These are phyloP conservation scores for Ia io DNA, from an alignment of 2,113 vertebrate genomes.

Conservation along the genomic window DNA sequence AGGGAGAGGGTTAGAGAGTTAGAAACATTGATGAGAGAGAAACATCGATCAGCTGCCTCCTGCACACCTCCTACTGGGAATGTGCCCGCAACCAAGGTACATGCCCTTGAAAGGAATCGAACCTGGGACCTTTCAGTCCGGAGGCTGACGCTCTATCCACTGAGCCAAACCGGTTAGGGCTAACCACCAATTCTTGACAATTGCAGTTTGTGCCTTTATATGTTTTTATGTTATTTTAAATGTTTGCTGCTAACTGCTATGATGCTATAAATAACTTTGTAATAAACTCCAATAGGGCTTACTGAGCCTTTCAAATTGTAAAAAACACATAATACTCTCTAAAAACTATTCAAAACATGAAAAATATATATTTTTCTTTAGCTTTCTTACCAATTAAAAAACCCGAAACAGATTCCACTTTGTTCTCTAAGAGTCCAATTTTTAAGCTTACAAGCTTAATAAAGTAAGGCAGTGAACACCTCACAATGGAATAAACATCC, in stretches of 20 bases:
- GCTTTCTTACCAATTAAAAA: background rate
- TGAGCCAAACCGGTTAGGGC: too few species aligned
- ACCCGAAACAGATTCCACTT: background rate
- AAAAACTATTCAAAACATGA: background rate
- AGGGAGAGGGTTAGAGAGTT: too few species aligned
- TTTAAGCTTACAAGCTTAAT: background rate
- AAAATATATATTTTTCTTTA: background rate
- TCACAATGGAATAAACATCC: background rate
- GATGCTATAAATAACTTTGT: background rate
- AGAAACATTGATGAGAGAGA: too few species aligned
- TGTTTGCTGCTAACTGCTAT: background rate
- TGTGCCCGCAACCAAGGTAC: too few species aligned
- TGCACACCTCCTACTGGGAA: too few species aligned
- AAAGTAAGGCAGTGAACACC: background rate
- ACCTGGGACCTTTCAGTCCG: too few species aligned
- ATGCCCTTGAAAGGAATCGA: too few species aligned
- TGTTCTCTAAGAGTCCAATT: background rate
- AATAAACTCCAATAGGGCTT: background rate
- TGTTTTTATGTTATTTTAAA: background rate
- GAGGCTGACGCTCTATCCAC: too few species aligned
- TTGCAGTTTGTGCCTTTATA: background rate
- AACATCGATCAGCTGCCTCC: too few species aligned
- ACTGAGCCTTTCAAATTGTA: background rate
- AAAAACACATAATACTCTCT: background rate
- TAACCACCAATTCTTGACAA: background rate